These are phyloP conservation scores for Arion vulgaris DNA, from an alignment of 1,140 invertebrate species.

Conservation along the genomic window DNA sequence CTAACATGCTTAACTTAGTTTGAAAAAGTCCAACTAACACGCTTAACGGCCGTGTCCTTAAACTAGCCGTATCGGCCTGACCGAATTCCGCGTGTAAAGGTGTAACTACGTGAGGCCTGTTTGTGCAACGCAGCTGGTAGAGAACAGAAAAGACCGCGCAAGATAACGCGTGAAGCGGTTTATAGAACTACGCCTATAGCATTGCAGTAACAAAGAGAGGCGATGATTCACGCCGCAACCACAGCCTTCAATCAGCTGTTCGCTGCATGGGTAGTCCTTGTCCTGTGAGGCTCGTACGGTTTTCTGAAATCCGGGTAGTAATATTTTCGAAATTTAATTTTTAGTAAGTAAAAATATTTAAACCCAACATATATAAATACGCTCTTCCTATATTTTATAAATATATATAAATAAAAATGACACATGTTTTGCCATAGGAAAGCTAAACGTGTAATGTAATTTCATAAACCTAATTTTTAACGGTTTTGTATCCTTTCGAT, in stretches of 20 bases:
- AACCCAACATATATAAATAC: background rate
- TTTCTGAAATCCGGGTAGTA: background rate
- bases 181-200: background rate
- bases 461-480: background rate
- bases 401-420: background rate
- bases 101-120: background rate
- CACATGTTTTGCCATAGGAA: background rate
- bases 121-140: background rate
- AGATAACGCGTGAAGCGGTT: background rate
- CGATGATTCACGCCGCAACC: constrained; percentile 24
- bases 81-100: background rate
- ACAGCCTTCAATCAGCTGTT: constrained; percentile 50
- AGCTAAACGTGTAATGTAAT: background rate
- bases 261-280: constrained; percentile 40
- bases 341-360: background rate
- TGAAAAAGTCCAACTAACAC: background rate
- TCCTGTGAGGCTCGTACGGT: constrained; percentile 24
- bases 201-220: background rate
- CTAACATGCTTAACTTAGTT: no score
- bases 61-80: background rate
- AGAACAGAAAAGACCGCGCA: background rate
- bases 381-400: background rate
- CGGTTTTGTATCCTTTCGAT: constrained; percentile 20
- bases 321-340: background rate
- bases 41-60: background rate